These are phyloP conservation scores for Crocodylus rhombifer DNA, from an alignment of 2,797 vertebrate species.

Conservation along the genomic window DNA sequence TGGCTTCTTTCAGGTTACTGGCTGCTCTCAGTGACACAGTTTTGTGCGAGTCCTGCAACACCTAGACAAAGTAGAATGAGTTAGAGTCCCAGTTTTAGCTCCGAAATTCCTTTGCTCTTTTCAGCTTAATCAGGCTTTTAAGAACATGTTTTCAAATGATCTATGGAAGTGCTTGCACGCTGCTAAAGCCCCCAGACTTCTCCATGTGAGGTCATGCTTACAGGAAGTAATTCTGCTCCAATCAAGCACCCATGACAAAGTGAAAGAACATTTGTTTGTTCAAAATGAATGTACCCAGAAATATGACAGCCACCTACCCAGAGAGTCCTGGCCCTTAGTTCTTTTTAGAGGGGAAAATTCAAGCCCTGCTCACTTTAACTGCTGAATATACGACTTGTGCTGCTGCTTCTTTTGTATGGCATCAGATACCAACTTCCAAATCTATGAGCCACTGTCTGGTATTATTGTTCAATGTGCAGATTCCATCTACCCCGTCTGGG, in stretches of 20 bases:
- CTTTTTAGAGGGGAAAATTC: no score
- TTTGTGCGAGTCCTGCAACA: background rate
- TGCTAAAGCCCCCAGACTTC: background rate
- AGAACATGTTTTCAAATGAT: background rate
- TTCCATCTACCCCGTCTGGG: no score
- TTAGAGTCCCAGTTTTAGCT: background rate
- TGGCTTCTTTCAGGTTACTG: background rate
- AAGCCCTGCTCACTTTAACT: no score
- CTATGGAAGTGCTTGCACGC: fast-evolving
- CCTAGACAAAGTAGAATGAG: background rate
- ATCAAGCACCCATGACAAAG: background rate
- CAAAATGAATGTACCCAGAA: background rate
- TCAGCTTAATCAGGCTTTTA: background rate
- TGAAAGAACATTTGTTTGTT: fast-evolving
- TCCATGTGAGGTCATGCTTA: fast-evolving
- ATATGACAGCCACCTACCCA: no score
- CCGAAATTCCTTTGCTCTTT: background rate
- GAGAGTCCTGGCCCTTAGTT: no score
- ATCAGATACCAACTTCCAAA: no score
- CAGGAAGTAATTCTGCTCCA: background rate
- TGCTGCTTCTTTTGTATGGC: no score
- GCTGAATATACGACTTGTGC: no score
- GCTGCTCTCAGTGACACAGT: background rate
- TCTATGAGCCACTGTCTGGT: no score
- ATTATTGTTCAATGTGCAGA: no score